Base-by-base conservation (phyloP, 2,797 vertebrate species). In the Myotis myotis region DNA sequence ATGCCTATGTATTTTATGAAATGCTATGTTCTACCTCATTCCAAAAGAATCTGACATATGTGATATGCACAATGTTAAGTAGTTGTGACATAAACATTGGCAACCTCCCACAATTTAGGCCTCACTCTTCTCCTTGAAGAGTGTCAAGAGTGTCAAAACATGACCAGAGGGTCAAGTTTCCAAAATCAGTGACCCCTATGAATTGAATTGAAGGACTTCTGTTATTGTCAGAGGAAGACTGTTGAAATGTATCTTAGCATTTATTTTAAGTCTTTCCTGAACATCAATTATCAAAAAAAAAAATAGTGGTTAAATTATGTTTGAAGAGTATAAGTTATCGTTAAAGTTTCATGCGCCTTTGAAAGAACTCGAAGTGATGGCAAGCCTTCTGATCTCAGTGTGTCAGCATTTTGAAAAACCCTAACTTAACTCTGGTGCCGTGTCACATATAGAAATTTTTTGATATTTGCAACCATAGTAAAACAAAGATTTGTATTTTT, bases 1-100 rank as follows among this genome's bases (percentile, higher is more conserved):
- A 81, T n/a, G n/a, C 28, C 16, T 79, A 47, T 87, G 53, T 84
- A 60, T 75, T 82, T 94, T 82, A 88, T 91, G 89, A 96, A 75
- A 86, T 51, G 60, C 47, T 55, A 68, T n/a, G 17, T 8, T 84
- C 53, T n/a, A 91, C 62, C 17, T 95, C 93, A 95, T 84, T 84
- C 70, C 60, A 83, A 91, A 94, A 91, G 79, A 95, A 95, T 94
- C 91, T 49, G 87, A 89, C 9, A 7, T 36, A n/a, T 76, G 20
- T 53, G 72, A 68, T 71, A 80, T 60, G 28, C 22, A 60, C 75
- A 84, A 15, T 72, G 33, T 53, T 53, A 75, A 83, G 36, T 16
- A 76, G 19, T n/a, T 93, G 62, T 95, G 79, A 91, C 51, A 68
- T 53, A 78, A 91, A 92, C 38, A 75, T 10, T 95, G 86, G 75